phyloP scores from a whole-genome alignment of 2,888 invertebrate species.

The Dioctria linearis region DNA sequence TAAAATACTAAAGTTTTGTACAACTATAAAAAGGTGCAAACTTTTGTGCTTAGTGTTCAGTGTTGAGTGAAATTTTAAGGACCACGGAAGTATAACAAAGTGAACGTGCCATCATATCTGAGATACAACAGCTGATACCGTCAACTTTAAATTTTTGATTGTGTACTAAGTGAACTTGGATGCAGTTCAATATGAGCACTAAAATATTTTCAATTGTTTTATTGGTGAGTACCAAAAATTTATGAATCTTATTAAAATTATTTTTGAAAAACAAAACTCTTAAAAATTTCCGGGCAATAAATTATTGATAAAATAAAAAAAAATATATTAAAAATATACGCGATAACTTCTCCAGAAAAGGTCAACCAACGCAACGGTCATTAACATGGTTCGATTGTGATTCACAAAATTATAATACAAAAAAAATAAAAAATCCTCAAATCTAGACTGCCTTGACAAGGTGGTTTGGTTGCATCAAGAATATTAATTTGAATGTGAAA shows the following conservation, averaged over 20 bases:
- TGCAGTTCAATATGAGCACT: slow-evolving; percentile 25
- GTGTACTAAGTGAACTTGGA: slow-evolving; percentile 3
- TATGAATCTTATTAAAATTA: neutral
- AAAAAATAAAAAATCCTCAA: slow-evolving; percentile 14
- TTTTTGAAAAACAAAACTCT: neutral
- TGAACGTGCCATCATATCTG: slow-evolving; percentile 3
- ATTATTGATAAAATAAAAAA: too few relatives aligned
- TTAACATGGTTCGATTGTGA: neutral
- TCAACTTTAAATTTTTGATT: neutral
- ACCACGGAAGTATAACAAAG: slow-evolving; percentile 32
- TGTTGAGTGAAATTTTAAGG: slow-evolving; percentile 42
- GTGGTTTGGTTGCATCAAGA: slow-evolving; percentile 20
- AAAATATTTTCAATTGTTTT: slow-evolving; percentile 32
- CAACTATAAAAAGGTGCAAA: slow-evolving; percentile 42
- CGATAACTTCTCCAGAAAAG: neutral
- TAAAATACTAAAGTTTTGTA: neutral
- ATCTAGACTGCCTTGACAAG: slow-evolving; percentile 35
- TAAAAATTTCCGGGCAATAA: too few relatives aligned
- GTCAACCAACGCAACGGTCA: slow-evolving; percentile 8
- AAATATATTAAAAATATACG: too few relatives aligned
- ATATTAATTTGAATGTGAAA: neutral
- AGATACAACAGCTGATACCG: too few relatives aligned
- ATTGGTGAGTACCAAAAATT: slow-evolving; percentile 28
- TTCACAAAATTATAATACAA: neutral
- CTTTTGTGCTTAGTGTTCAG: slow-evolving; percentile 43